These are phyloP conservation scores for Araneus ventricosus DNA, from an alignment of 1,140 invertebrate genomes.

Conservation along the genomic window DNA sequence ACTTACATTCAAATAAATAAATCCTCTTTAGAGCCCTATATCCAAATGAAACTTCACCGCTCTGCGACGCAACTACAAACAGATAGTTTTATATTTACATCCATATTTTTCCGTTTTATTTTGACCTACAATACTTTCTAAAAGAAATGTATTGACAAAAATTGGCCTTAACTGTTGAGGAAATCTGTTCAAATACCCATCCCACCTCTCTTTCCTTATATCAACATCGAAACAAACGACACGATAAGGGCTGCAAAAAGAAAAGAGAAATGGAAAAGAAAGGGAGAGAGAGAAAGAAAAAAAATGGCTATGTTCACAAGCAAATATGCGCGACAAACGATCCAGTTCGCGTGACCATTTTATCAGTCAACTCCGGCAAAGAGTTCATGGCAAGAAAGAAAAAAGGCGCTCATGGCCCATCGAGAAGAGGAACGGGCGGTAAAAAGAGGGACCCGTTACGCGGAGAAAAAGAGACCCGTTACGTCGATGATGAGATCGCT, in stretches of 20 bases:
- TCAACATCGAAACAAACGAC: neutral
- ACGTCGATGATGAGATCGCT: conserved; percentile 51
- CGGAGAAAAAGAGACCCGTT: conserved; percentile 45
- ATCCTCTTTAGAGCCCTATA: no score
- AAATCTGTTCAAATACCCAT: neutral
- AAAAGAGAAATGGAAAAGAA: no score
- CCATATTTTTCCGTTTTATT: neutral
- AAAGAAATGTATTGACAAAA: neutral
- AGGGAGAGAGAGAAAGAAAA: neutral
- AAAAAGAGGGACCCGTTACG: conserved; percentile 32
- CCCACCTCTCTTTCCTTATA: neutral
- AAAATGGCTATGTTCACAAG: neutral
- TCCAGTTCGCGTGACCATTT: conserved; percentile 47
- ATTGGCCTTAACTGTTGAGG: neutral
- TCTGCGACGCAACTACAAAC: no score
- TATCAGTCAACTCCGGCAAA: conserved; percentile 46
- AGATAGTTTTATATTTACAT: no score
- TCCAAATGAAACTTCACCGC: no score
- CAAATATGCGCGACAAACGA: conserved; percentile 33
- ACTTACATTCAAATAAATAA: no score
- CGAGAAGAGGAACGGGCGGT: conserved; percentile 11
- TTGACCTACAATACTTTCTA: neutral
- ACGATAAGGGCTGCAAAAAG: neutral
- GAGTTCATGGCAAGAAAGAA: conserved; percentile 54
- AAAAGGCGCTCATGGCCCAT: conserved; percentile 24